Evolutionary conservation across 2,797 vertebrate species (phyloP).

Genomic region (Eulemur albifrons): DNA sequence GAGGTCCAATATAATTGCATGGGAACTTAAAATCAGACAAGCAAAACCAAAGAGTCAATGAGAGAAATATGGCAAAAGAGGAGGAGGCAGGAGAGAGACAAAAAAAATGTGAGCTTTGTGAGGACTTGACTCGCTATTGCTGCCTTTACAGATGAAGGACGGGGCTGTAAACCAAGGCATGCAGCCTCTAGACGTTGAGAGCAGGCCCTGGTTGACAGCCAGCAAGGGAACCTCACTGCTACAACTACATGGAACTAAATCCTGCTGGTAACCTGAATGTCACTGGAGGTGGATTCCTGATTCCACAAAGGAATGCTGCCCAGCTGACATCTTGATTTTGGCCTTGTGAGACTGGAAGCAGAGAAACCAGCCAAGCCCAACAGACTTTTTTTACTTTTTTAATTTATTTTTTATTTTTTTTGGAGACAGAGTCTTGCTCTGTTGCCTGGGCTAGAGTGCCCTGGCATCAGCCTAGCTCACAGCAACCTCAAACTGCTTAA

Average conservation of each 20-base stretch:
- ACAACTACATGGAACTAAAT: not conserved
- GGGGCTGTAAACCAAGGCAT: not conserved
- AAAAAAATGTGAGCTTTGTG: not conserved
- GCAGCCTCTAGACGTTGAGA: not conserved
- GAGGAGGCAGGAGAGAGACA: not conserved
- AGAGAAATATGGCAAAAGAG: not conserved
- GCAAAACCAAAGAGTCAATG: not conserved
- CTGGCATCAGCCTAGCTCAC: no score
- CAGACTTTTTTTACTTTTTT: not conserved
- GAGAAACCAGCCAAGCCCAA: not conserved
- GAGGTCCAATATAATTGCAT: not conserved
- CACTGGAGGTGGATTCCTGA: not conserved
- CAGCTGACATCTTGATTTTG: not conserved
- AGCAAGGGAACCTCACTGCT: not conserved
- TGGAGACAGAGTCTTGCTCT: no score
- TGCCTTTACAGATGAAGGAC: not conserved
- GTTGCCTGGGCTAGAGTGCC: no score
- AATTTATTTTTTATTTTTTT: no score
- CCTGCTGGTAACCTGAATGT: not conserved
- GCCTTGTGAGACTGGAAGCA: not conserved
- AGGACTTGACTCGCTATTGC: not conserved
- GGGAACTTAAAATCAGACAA: not conserved
- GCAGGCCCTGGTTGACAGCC: not conserved
- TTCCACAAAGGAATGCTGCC: not conserved
- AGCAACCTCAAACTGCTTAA: no score